Evolutionary conservation across 2,113 vertebrate species (phyloP).

Genomic region (Rutilus rutilus): DNA sequence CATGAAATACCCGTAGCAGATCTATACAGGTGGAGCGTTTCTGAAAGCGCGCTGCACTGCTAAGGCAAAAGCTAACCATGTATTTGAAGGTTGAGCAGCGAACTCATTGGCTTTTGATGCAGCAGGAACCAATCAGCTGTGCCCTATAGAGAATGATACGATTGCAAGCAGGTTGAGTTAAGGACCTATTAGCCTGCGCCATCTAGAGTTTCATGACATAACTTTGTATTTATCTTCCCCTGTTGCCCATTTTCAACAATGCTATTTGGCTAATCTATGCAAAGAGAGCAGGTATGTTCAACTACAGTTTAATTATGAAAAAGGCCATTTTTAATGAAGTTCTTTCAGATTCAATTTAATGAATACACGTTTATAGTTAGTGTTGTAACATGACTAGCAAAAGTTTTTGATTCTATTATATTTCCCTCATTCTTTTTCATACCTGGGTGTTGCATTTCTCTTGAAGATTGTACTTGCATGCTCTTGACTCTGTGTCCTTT

Average conservation of each 20-base stretch:
- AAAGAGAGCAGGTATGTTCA: neutral
- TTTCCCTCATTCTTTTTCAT: slow-evolving; percentile 13
- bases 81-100: too few relatives aligned
- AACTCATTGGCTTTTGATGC: too few relatives aligned
- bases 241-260: neutral
- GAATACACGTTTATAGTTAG: neutral
- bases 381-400: neutral
- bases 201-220: too few relatives aligned
- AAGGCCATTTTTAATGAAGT: neutral
- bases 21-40: too few relatives aligned
- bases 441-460: slow-evolving; percentile 46
- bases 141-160: too few relatives aligned
- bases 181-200: too few relatives aligned
- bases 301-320: neutral
- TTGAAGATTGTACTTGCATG: slow-evolving; percentile 68
- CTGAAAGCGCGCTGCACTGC: too few relatives aligned
- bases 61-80: too few relatives aligned
- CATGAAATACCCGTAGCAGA: too few relatives aligned
- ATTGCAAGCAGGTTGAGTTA: too few relatives aligned
- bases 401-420: neutral
- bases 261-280: neutral
- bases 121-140: too few relatives aligned
- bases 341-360: neutral
- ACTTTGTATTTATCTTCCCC: too few relatives aligned
- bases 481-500: slow-evolving; percentile 79